These are phyloP conservation scores for Chrysomela aeneicollis DNA, from an alignment of 2,888 invertebrate genomes.

Conservation along the genomic window DNA sequence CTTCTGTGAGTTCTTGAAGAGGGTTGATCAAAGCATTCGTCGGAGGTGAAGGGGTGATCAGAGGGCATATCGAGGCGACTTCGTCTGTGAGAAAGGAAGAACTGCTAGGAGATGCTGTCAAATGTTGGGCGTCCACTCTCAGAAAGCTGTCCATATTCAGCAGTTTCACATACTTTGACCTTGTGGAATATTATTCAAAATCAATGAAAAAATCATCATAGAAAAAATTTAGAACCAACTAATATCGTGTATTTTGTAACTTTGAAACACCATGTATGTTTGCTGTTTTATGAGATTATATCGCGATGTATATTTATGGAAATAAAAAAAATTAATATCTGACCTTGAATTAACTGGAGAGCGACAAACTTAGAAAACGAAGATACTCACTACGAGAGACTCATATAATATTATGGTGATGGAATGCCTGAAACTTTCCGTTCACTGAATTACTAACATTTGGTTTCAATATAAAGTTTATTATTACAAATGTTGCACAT, in stretches of 20 bases:
- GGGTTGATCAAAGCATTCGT: slow-evolving; percentile 60
- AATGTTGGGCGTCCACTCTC: slow-evolving; percentile 41
- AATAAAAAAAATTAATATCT: too few species aligned
- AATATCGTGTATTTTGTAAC: too few species aligned
- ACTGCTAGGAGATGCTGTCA: slow-evolving; percentile 56
- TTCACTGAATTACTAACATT: slow-evolving; percentile 16
- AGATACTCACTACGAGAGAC: background rate
- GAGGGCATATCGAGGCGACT: slow-evolving; percentile 60
- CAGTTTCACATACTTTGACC: slow-evolving; percentile 14
- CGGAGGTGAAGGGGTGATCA: slow-evolving; percentile 61
- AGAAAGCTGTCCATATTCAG: slow-evolving; percentile 46
- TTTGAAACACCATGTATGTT: too few species aligned
- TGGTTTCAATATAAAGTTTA: slow-evolving; percentile 30
- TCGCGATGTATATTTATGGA: too few species aligned
- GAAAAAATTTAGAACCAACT: too few species aligned
- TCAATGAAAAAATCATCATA: too few species aligned
- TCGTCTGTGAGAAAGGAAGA: slow-evolving; percentile 58
- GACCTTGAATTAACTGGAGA: too few species aligned
- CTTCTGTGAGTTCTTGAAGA: slow-evolving; percentile 52
- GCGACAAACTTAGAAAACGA: background rate
- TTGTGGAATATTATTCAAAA: too few species aligned
- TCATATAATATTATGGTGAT: background rate
- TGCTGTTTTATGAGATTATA: too few species aligned
- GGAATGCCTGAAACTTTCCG: background rate
- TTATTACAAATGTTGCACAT: slow-evolving; percentile 20